A percentile compares a stretch with the other conserved stretches of the same genome.
Conservation (phyloP, 2,888 invertebrate genomes). For the Xestobium rufovillosum region DNA sequence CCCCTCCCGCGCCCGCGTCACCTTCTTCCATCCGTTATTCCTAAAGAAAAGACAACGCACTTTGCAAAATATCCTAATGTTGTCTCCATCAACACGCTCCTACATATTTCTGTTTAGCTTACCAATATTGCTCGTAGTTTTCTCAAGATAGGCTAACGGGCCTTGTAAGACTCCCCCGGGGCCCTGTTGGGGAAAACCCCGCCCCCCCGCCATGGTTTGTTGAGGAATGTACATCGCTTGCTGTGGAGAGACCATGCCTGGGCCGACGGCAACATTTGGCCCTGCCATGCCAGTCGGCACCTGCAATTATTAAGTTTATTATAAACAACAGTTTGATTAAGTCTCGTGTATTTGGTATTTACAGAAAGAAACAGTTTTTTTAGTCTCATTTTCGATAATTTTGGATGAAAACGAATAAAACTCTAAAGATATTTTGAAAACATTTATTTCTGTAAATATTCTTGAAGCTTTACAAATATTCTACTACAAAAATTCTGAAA, state of each 20-base stretch:
- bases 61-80: background rate
- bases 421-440: slow-evolving; percentile 16
- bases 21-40: slow-evolving; percentile 76
- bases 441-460: slow-evolving; percentile 12
- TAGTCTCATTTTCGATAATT: slow-evolving; percentile 10
- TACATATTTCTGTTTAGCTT: no score
- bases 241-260: slow-evolving; percentile 41
- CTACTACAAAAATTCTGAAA: slow-evolving; percentile 1
- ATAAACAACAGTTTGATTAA: no score
- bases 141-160: slow-evolving; percentile 79
- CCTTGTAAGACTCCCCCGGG: slow-evolving; percentile 61
- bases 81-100: no score
- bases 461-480: no score
- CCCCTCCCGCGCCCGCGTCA: slow-evolving; percentile 85
- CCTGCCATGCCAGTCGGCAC: slow-evolving; percentile 36
- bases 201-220: slow-evolving; percentile 43
- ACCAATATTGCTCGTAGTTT: slow-evolving; percentile 87
- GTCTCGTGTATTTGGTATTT: no score
- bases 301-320: slow-evolving; percentile 27
- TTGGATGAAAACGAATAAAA: slow-evolving; percentile 12
- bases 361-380: slow-evolving; percentile 2
- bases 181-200: slow-evolving; percentile 47
- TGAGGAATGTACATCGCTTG: slow-evolving; percentile 53
- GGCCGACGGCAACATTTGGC: slow-evolving; percentile 33
- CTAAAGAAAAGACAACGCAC: slow-evolving; percentile 44